Base-by-base conservation (phyloP, 2,113 vertebrate species). In the Lepisosteus oculatus region DNA sequence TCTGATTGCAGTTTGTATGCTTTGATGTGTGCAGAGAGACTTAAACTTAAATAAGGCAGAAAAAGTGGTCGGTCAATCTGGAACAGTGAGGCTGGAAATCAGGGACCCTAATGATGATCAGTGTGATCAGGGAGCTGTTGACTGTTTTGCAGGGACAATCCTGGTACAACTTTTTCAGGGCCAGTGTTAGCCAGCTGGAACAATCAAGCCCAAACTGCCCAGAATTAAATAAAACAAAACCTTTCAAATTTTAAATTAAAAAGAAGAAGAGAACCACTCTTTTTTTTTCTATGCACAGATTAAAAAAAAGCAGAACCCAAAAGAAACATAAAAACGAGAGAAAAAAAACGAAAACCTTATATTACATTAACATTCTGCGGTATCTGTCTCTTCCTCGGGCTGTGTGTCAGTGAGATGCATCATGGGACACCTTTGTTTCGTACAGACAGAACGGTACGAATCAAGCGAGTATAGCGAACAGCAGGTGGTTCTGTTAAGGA, bases 211-310 rank as follows among this genome's bases (percentile, higher is more conserved):
- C 41, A 65, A 55, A 47, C 29, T 43, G 29, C 61, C 55, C 77
- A 76, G 71, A 74, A 79, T 61, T 17, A 73, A 73, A 73, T 73
- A 73, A 67, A 70, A 72, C 55, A 74, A 61, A 72, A 66, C 73
- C 76, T 55, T 68, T 61, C 71, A 51, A 59, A 74, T 81, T 29
- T 29, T 81, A 81, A 81, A 81, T 81, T 71, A 81, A 11, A 62
- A 51, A 42, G 67, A 73, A 77, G 65, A 65, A 29, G n/a, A 6
- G 59, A 61, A 41, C n/a, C 55, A 65, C 7, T 71, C 69, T 47
- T 67, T 59, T 51, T 69, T 47, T 67, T 59, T 51, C 61, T 5
- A 71, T 67, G 61, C 66, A 70, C 65, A 62, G 43, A 42, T 68
- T 59, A n/a, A 57, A 65, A 42, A 55, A 56, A 29, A 67, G 41